Evolutionary conservation across 2,888 invertebrate species (phyloP).

Genomic region (Chrysolina haemoptera): DNA sequence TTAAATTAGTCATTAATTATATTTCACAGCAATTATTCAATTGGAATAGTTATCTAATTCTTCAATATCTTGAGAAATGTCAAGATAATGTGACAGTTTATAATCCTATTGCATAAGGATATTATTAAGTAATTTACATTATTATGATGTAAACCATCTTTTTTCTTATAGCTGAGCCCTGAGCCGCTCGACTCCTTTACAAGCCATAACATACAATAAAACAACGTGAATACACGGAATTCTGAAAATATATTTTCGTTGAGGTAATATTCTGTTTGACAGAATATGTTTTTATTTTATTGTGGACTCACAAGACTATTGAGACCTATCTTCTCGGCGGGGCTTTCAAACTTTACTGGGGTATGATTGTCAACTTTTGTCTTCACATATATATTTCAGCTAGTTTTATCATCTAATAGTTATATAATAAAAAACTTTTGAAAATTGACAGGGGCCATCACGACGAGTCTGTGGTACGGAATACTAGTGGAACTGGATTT

Average conservation of each 20-base stretch:
- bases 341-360: neutral
- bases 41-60: slow-evolving; percentile 15
- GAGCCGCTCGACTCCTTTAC: slow-evolving; percentile 31
- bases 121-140: slow-evolving; percentile 52
- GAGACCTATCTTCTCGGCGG: neutral
- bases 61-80: slow-evolving; percentile 40
- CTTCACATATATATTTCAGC: too few relatives aligned
- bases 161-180: slow-evolving; percentile 34
- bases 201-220: slow-evolving; percentile 34
- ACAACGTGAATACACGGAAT: slow-evolving; percentile 32
- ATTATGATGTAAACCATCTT: slow-evolving; percentile 49
- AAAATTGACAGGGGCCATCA: too few relatives aligned
- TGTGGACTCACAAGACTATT: slow-evolving; percentile 1
- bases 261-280: neutral
- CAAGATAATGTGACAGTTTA: slow-evolving; percentile 47
- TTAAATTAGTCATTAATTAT: slow-evolving; percentile 22
- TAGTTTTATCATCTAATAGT: too few relatives aligned
- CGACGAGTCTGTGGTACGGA: too few relatives aligned
- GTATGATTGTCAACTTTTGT: too few relatives aligned
- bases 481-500: too few relatives aligned
- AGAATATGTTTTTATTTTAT: slow-evolving; percentile 16
- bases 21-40: slow-evolving; percentile 38
- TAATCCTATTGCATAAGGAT: slow-evolving; percentile 49
- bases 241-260: slow-evolving; percentile 19
- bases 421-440: too few relatives aligned